A percentile compares a stretch with the other conserved stretches of the same genome.
Evolutionary conservation across 2,113 vertebrate genomes (phyloP).

Genomic region (Petaurus breviceps): DNA sequence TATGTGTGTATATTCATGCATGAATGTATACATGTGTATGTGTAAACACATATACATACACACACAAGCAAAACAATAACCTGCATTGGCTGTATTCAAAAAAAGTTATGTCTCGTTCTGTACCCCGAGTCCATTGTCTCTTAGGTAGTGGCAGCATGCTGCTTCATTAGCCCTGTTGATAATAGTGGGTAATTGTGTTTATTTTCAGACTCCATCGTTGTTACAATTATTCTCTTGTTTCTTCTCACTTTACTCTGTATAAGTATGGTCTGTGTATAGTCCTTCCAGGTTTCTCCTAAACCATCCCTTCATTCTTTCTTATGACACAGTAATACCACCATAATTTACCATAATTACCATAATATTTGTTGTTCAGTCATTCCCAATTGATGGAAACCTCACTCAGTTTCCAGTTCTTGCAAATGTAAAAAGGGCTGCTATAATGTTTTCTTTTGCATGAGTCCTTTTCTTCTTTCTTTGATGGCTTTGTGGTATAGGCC

Average conservation of each 20-base stretch:
- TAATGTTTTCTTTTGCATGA: background rate
- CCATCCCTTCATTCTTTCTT: background rate
- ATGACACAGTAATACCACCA: background rate
- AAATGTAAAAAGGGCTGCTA: background rate
- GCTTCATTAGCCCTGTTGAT: background rate
- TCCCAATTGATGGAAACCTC: background rate
- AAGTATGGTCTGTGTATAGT: background rate
- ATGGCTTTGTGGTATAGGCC: background rate
- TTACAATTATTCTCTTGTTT: background rate
- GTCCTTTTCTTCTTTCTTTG: background rate
- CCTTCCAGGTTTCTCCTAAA: background rate
- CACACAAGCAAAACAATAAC: no score
- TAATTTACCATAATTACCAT: background rate
- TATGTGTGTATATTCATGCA: no score
- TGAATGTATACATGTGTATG: no score
- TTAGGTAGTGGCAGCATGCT: background rate
- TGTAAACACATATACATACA: no score
- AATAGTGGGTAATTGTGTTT: background rate
- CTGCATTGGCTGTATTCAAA: background rate
- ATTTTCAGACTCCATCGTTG: background rate
- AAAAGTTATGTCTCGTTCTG: background rate
- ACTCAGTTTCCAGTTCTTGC: background rate
- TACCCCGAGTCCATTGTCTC: background rate
- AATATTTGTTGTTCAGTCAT: background rate
- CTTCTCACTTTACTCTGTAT: background rate